Evolutionary conservation across 1,140 invertebrate genomes (phyloP), one percentile per base, ranked within the genome.

Genomic region (Phocides pigmalion): DNA sequence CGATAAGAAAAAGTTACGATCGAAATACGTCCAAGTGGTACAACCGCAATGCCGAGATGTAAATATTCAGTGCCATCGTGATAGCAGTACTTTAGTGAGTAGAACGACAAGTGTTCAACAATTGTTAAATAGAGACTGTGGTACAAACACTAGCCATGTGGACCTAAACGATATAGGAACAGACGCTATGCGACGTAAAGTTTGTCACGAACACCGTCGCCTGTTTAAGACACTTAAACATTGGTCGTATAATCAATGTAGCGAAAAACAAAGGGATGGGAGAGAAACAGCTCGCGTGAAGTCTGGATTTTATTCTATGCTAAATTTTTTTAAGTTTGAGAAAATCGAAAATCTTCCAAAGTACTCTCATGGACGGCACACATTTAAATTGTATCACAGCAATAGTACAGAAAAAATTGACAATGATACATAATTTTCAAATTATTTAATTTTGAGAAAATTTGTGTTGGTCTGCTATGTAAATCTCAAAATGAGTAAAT

Each of bases 171-270:
- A 79, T 15, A 46, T 56, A 15, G 50, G 49, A 20, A 76, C 66
- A 5, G 44, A 62, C 17, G 41, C 76, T 12, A 12, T 5, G 12
- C 32, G 62, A 28, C 9, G 54, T 5, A 66, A 58, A 44, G 9
- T 79, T 9, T 79, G 76, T 22, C 20, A 51, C 3, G 17, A 65
- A 44, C 76, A 79, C 54, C 62, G 62, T 11, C 17, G 66, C 42
- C 64, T 64, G 25, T 37, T 74, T 35, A 20, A 19, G 14, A 8
- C 20, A 44, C 68, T 79, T 19, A 68, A 66, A 15, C 41, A 71
- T 39, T 73, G 62, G 64, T 32, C 56, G n/a, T 14, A 20, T 12
- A 37, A 28, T 22, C 46, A 59, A 42, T 6, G 9, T 12, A n/a
- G 41, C 1, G 41, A 64, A 32, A 37, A 51, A 8, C n/a, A 66